Percentiles rank a stretch among this genome's conserved stretches.
Evolutionary conservation across 1,140 invertebrate species (phyloP).

Genomic region (Mercenaria mercenaria): DNA sequence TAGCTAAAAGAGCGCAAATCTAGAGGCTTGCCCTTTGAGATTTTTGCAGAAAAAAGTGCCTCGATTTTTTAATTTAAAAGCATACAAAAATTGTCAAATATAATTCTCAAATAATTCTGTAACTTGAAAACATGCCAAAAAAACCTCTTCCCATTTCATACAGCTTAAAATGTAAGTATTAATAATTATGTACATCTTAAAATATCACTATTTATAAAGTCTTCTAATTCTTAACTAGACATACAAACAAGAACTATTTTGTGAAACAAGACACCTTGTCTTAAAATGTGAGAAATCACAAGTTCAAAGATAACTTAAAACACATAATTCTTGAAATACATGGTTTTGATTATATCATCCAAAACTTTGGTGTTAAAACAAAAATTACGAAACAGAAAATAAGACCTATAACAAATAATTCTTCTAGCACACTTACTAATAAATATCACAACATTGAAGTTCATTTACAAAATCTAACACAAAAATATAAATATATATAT

Average conservation of each 20-base stretch:
- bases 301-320: background rate
- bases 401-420: background rate
- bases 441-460: constrained; percentile 46
- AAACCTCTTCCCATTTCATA: no score
- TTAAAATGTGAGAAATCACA: background rate
- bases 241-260: background rate
- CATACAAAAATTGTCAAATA: no score
- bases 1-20: no score
- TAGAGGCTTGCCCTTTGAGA: no score
- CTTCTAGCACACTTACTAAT: constrained; percentile 29
- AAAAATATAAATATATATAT: constrained; percentile 50
- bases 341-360: constrained; percentile 23
- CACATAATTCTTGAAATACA: background rate
- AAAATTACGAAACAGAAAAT: background rate
- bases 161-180: no score
- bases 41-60: no score
- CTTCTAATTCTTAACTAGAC: background rate
- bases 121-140: no score
- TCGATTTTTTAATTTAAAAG: no score
- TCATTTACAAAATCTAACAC: constrained; percentile 15
- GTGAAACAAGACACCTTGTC: background rate
- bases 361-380: constrained; percentile 17
- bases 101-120: no score
- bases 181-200: background rate
- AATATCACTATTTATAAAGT: background rate